phyloP scores from a whole-genome alignment of 2,888 invertebrate genomes.

The Coleophora deauratella region DNA sequence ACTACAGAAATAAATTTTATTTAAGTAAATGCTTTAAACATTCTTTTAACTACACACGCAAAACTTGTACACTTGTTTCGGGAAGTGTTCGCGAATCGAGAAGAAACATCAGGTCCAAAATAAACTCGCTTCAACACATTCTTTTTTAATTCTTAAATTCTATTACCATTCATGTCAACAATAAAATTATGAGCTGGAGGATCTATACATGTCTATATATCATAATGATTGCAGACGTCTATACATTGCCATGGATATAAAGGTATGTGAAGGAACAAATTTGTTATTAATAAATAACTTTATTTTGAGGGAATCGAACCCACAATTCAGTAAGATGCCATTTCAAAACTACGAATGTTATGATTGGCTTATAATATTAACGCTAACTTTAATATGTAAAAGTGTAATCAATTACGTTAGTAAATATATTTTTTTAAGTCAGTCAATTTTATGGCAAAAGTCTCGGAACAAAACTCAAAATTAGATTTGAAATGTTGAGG shows the following conservation, averaged over 20 bases:
- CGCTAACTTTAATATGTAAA: constrained; percentile 7
- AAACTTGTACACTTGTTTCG: not conserved
- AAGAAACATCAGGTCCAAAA: too few species aligned
- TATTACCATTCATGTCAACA: too few species aligned
- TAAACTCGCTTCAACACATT: too few species aligned
- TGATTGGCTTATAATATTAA: not conserved
- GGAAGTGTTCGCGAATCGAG: not conserved
- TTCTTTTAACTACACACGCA: not conserved
- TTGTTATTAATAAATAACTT: too few species aligned
- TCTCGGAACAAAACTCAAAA: constrained; percentile 8
- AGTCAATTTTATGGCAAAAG: constrained; percentile 25
- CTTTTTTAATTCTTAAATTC: too few species aligned
- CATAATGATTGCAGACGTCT: too few species aligned
- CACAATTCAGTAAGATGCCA: constrained; percentile 9
- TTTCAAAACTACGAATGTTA: not conserved
- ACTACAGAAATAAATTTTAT: constrained; percentile 3
- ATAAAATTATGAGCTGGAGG: too few species aligned
- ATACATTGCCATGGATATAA: too few species aligned
- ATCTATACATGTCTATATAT: too few species aligned
- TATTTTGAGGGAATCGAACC: constrained; percentile 37
- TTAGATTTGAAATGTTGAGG: not conserved
- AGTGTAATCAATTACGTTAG: too few species aligned
- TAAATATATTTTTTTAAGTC: constrained; percentile 19
- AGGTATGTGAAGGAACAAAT: too few species aligned
- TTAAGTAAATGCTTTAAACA: too few species aligned